Percentiles rank a stretch among this genome's conserved stretches.
Evolutionary conservation across 2,888 invertebrate genomes (phyloP).

Genomic region (Ecliptopera silaceata): DNA sequence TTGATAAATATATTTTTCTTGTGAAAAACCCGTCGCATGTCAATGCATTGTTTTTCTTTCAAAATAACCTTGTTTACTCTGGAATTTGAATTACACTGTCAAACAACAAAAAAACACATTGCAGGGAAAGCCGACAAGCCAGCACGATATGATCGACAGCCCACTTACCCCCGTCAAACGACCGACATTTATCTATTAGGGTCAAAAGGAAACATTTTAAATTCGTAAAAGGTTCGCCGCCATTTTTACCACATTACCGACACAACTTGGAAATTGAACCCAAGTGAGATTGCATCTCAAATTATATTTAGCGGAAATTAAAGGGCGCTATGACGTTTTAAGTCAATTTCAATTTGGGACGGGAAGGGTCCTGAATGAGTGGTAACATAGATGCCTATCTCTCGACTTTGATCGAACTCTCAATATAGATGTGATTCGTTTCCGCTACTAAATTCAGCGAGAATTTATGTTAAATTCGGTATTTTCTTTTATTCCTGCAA

Average conservation of each 20-base stretch:
- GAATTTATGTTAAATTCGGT: background rate
- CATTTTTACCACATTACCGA: constrained; percentile 32
- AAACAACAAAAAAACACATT: constrained; percentile 47
- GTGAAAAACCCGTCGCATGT: too few relatives aligned
- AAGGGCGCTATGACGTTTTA: constrained; percentile 66
- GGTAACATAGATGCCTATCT: constrained; percentile 46
- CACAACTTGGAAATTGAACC: constrained; percentile 60
- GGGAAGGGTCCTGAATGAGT: constrained; percentile 59
- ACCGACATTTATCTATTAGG: constrained; percentile 52
- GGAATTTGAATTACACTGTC: constrained; percentile 34
- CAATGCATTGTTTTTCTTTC: background rate
- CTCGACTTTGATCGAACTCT: constrained; percentile 37
- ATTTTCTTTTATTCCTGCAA: too few relatives aligned
- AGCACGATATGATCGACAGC: constrained; percentile 47
- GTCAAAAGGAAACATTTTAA: constrained; percentile 46
- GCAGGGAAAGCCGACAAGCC: constrained; percentile 30
- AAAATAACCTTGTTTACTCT: constrained; percentile 16
- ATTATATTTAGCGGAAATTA: constrained; percentile 78
- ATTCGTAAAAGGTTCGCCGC: constrained; percentile 31
- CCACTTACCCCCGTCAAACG: constrained; percentile 52
- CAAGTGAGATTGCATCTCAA: constrained; percentile 72
- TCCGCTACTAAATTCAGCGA: constrained; percentile 17
- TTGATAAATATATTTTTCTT: too few relatives aligned
- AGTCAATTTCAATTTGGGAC: constrained; percentile 76
- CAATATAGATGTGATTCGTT: constrained; percentile 41